These are phyloP conservation scores for Musca domestica DNA, from an alignment of 1,140 invertebrate genomes.

Conservation along the genomic window DNA sequence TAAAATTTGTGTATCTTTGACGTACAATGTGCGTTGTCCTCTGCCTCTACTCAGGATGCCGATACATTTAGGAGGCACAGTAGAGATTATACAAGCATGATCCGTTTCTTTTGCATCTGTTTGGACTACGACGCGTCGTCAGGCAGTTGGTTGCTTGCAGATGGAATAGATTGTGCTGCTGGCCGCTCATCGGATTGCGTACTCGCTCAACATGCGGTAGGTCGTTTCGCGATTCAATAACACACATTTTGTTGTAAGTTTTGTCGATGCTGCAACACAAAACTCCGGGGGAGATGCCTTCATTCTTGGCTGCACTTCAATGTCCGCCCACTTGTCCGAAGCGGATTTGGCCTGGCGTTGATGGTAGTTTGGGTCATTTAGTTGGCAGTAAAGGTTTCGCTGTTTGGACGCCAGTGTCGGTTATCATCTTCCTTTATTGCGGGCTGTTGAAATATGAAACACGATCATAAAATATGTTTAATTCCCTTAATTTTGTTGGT, in stretches of 20 bases:
- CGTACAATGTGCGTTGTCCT: constrained; percentile 1
- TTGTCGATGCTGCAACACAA: neutral
- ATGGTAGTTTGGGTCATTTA: neutral
- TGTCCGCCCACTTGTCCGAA: constrained; percentile 12
- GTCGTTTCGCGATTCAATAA: constrained; percentile 16
- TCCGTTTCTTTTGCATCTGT: no score
- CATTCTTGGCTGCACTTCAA: constrained; percentile 4
- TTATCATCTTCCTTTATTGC: constrained; percentile 13
- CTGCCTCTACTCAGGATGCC: neutral
- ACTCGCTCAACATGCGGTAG: constrained; percentile 14
- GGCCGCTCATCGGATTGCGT: no score
- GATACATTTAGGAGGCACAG: neutral
- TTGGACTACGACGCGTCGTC: no score
- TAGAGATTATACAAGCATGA: neutral
- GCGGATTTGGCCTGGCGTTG: neutral
- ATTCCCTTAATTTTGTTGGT: neutral
- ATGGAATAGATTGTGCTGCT: no score
- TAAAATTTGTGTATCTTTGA: constrained; percentile 14
- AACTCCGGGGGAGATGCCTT: neutral
- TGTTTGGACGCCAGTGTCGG: neutral
- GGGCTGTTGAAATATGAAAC: constrained; percentile 15
- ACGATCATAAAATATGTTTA: constrained; percentile 19
- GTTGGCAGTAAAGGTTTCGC: neutral
- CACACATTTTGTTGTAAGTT: constrained; percentile 15
- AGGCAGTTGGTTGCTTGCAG: no score